These are phyloP conservation scores for Xiphias gladius DNA, from an alignment of 2,113 vertebrate species.

Conservation along the genomic window DNA sequence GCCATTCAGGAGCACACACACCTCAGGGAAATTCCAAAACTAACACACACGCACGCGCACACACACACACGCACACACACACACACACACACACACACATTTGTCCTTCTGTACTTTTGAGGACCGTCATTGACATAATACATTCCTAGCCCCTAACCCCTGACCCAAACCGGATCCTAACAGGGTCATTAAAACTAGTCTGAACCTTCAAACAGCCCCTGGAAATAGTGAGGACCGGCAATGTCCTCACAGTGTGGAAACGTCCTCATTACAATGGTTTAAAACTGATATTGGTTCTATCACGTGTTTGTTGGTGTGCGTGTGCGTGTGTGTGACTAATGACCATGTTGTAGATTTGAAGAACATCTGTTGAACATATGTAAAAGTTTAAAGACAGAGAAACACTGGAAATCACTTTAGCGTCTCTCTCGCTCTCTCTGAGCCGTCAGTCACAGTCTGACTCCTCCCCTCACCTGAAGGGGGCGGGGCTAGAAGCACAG, in stretches of 20 bases:
- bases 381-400: not conserved
- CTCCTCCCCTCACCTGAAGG: not conserved
- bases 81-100: not conserved
- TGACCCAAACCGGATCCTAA: too few species aligned
- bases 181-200: too few species aligned
- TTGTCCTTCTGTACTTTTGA: not conserved
- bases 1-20: not conserved
- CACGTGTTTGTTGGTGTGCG: too few species aligned
- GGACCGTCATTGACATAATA: too few species aligned
- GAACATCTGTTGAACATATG: slow-evolving; percentile 26
- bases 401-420: too few species aligned
- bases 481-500: not conserved
- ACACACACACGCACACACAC: not conserved
- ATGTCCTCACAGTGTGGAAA: too few species aligned
- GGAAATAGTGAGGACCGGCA: too few species aligned
- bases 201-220: too few species aligned
- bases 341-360: not conserved
- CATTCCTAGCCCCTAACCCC: too few species aligned
- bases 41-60: not conserved
- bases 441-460: too few species aligned
- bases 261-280: too few species aligned
- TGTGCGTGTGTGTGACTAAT: not conserved
- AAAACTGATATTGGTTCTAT: not conserved
- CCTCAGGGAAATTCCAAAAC: slow-evolving; percentile 16
- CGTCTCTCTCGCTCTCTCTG: too few species aligned